Evolutionary conservation across 1,140 invertebrate genomes (phyloP).

Genomic region (Drosophila sp.): DNA sequence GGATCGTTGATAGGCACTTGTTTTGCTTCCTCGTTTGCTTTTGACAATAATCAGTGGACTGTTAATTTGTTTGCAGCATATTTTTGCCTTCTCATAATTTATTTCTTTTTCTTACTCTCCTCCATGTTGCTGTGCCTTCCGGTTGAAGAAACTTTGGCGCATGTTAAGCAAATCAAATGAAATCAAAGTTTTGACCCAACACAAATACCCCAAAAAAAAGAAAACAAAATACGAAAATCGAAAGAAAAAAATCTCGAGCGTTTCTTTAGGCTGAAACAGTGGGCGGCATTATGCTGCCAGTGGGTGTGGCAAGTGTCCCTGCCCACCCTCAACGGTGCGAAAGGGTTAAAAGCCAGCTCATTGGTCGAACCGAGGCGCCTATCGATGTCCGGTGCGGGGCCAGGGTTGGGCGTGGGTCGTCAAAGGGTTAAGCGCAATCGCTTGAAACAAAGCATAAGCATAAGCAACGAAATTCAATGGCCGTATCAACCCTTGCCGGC

Average conservation of each 20-base stretch:
- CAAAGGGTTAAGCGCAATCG: conserved; percentile 60
- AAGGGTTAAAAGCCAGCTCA: conserved; percentile 60
- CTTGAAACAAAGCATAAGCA: conserved; percentile 57
- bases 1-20: conserved; percentile 70
- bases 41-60: conserved; percentile 83
- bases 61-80: conserved; percentile 75
- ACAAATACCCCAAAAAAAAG: conserved; percentile 18
- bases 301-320: conserved; percentile 34
- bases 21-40: conserved; percentile 75
- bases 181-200: conserved; percentile 69
- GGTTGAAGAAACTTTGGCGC: conserved; percentile 80
- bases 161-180: conserved; percentile 76
- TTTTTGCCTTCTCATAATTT: conserved; percentile 42
- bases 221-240: conserved; percentile 18
- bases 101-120: conserved; percentile 29
- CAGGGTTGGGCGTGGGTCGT: conserved; percentile 46
- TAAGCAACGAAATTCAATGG: conserved; percentile 1
- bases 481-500: conserved; percentile 5
- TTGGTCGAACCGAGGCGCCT: conserved; percentile 43
- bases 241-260: conserved; percentile 27
- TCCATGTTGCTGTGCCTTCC: conserved; percentile 56
- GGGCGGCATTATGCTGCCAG: conserved; percentile 6
- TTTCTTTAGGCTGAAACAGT: conserved; percentile 2
- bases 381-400: conserved; percentile 52
- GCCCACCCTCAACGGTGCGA: conserved; percentile 42